phyloP scores from a whole-genome alignment of 2,113 vertebrate species.

The Girardinichthys multiradiatus region DNA sequence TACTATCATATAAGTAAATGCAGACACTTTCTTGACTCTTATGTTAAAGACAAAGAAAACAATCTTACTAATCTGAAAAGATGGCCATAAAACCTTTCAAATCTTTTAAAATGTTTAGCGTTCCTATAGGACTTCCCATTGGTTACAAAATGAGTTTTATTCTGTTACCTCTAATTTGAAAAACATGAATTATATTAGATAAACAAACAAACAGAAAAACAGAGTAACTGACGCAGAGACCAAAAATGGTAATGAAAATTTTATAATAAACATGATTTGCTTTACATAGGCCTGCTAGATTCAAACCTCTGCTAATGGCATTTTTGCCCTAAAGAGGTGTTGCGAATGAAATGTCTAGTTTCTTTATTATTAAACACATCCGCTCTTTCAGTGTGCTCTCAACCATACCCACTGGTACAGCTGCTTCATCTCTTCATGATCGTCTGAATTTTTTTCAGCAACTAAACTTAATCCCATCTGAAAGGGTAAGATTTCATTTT shows the following conservation, averaged over 20 bases:
- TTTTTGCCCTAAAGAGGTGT: neutral
- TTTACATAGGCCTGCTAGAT: neutral
- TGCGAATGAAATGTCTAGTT: neutral
- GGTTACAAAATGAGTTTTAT: neutral
- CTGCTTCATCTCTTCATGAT: neutral
- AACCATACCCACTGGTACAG: conserved; percentile 1
- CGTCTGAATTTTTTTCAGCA: conserved; percentile 3
- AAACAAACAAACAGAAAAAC: neutral
- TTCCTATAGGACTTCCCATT: neutral
- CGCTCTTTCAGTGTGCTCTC: neutral
- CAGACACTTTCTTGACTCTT: neutral
- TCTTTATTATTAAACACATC: conserved; percentile 2
- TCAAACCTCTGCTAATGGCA: neutral
- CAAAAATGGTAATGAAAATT: neutral
- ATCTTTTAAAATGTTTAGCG: neutral
- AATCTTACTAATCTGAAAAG: neutral
- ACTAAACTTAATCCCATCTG: conserved; percentile 11
- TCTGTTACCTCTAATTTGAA: neutral
- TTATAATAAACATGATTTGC: neutral
- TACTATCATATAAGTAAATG: neutral
- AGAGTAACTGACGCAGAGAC: neutral
- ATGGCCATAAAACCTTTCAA: neutral
- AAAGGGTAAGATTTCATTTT: conserved; percentile 15
- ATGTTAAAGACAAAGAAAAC: neutral
- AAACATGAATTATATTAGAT: neutral